Evolutionary conservation across 2,888 invertebrate species (phyloP), one percentile per base, ranked within the genome.

Genomic region (Beris morrisii): DNA sequence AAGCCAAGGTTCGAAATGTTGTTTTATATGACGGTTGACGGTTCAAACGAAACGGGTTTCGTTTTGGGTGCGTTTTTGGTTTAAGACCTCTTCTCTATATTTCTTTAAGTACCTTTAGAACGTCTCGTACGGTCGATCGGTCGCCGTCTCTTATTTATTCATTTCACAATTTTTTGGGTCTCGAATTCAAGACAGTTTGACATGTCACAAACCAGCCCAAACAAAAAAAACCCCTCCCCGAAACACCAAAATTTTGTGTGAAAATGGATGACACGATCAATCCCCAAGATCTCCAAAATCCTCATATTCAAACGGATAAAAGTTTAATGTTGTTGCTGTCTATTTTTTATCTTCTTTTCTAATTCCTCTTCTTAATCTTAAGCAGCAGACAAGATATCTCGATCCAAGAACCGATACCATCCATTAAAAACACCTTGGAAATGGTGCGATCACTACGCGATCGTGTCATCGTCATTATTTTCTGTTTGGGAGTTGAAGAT

Each of bases 211-310:
- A 65, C 50, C 38, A 38, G 5, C 38, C 38, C 38, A 38, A 38
- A 12, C 7, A 30, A 56, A 15, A 22, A 59, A 59, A 52, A 15
- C 52, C 22, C 22, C 22, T 22, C 22, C 22, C 22, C 3, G 3
- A 22, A 38, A 38, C 61, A 52, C 50, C 61, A 50, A 61, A 22
- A 61, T 61, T 38, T 61, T 61, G 61, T 61, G 68, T 68, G 68
- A 68, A 65, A 67, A 67, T 68, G 56, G 68, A 65, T 68, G 64
- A 68, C 65, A 61, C 22, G 61, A 61, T 50, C 61, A 61, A 22
- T 30, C 46, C 48, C 32, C 59, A 48, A 46, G 30, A 31, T 38
- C 38, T 38, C 38, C 38, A 38, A 38, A 38, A 38, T 38, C 38
- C 9, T 38, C 9, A 38, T 9, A 38, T 38, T 38, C 9, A 7